Evolutionary conservation across 1,140 invertebrate genomes (phyloP).

Genomic region (Phenacoccus solenopsis): DNA sequence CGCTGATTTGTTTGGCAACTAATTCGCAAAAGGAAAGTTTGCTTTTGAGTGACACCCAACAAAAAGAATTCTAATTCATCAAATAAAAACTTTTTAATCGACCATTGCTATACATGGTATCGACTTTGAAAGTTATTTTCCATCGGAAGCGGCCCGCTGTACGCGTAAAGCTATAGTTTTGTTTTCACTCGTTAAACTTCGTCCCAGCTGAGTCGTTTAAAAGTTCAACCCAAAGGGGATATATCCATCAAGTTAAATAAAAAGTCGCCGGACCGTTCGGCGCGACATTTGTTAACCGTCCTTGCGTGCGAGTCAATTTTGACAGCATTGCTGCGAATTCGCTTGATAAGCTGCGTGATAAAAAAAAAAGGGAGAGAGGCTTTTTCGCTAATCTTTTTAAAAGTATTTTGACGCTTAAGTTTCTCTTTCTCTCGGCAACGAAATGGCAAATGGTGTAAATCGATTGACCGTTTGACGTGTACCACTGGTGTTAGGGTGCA

Average conservation of each 20-base stretch:
- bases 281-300: conserved; percentile 8
- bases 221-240: conserved; percentile 12
- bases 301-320: conserved; percentile 4
- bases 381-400: conserved; percentile 6
- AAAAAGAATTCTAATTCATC: neutral
- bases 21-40: neutral
- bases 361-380: neutral
- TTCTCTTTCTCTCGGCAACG: too few relatives aligned
- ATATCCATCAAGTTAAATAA: conserved; percentile 18
- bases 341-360: neutral
- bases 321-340: neutral
- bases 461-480: too few relatives aligned
- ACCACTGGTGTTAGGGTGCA: too few relatives aligned
- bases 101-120: neutral
- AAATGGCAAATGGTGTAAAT: too few relatives aligned
- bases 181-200: conserved; percentile 10
- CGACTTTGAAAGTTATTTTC: conserved; percentile 7
- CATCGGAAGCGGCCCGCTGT: neutral
- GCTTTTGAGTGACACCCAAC: neutral
- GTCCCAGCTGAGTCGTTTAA: conserved; percentile 16
- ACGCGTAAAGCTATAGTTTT: neutral
- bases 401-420: neutral
- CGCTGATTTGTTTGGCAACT: neutral
- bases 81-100: conserved; percentile 16
- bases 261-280: conserved; percentile 15